Percentiles rank a stretch among this genome's conserved stretches.
phyloP scores from a whole-genome alignment of 2,888 invertebrate genomes.

The Alentia gelatinosa region DNA sequence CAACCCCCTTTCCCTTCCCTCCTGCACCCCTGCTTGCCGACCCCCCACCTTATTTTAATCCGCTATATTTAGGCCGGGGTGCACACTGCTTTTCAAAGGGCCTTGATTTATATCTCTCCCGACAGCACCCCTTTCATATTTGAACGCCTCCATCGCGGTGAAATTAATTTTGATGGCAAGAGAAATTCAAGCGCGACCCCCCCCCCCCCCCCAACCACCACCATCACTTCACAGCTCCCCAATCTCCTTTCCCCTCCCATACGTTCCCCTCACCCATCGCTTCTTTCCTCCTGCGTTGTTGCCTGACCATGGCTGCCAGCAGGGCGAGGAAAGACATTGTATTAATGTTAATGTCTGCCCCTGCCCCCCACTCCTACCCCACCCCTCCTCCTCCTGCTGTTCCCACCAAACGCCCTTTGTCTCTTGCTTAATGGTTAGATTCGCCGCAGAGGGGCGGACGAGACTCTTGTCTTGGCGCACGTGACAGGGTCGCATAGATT shows the following conservation, averaged over 20 bases:
- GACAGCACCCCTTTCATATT: neutral
- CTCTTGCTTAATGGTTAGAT: neutral
- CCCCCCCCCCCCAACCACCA: neutral
- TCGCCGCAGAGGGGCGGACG: neutral
- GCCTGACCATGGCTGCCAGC: neutral
- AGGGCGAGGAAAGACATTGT: neutral
- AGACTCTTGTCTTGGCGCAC: neutral
- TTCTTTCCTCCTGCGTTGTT: too few species aligned
- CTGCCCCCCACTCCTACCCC: neutral
- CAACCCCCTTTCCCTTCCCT: neutral
- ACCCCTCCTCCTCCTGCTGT: too few species aligned
- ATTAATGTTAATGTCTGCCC: neutral
- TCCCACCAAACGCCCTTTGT: too few species aligned
- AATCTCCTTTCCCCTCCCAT: too few species aligned
- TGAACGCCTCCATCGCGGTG: neutral
- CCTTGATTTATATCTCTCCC: neutral
- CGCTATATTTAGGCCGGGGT: neutral
- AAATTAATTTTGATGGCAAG: neutral
- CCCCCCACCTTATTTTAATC: neutral
- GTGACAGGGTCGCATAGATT: neutral
- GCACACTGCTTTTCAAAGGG: neutral
- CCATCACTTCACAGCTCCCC: neutral
- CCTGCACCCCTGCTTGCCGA: neutral
- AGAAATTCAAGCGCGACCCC: neutral
- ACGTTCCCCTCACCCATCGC: too few species aligned